phyloP scores from a whole-genome alignment of 2,797 vertebrate species.

The Tragelaphus eurycerus region DNA sequence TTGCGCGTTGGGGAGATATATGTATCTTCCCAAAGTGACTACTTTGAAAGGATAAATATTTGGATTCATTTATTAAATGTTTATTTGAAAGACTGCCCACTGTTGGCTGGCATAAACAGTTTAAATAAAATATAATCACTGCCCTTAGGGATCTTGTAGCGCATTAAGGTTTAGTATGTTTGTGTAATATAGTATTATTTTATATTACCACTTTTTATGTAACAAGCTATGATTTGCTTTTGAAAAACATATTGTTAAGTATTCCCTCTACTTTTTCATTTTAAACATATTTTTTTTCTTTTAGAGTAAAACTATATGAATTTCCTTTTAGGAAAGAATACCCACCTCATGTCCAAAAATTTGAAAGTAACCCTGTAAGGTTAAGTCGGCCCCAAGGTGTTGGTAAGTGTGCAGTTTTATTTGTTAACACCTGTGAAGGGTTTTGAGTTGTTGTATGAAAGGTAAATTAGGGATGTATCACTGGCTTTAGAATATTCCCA shows the following conservation, averaged over 20 bases:
- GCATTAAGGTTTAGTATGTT: background rate
- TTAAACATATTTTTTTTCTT: slow-evolving; percentile 47
- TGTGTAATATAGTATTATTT: background rate
- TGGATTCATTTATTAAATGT: background rate
- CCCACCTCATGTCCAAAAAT: slow-evolving; percentile 86
- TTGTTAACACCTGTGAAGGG: background rate
- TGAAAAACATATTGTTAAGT: slow-evolving; percentile 26
- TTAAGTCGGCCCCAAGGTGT: slow-evolving; percentile 88
- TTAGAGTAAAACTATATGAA: slow-evolving; percentile 62
- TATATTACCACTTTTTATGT: background rate
- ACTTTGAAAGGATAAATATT: background rate
- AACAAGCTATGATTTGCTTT: slow-evolving; percentile 30
- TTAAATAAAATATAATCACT: slow-evolving; percentile 1
- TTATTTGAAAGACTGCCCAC: background rate
- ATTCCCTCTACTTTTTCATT: slow-evolving; percentile 30
- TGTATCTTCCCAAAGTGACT: background rate
- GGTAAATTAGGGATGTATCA: background rate
- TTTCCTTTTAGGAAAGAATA: slow-evolving; percentile 89
- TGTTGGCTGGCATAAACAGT: background rate
- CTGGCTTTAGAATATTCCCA: background rate
- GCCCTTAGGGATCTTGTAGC: background rate
- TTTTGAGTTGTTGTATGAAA: slow-evolving; percentile 53
- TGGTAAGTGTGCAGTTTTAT: slow-evolving; percentile 85
- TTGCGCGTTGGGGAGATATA: slow-evolving; percentile 6
- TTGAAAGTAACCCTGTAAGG: slow-evolving; percentile 89